These are phyloP conservation scores for Dermatemys mawii DNA, from an alignment of 2,113 vertebrate species.

Conservation along the genomic window DNA sequence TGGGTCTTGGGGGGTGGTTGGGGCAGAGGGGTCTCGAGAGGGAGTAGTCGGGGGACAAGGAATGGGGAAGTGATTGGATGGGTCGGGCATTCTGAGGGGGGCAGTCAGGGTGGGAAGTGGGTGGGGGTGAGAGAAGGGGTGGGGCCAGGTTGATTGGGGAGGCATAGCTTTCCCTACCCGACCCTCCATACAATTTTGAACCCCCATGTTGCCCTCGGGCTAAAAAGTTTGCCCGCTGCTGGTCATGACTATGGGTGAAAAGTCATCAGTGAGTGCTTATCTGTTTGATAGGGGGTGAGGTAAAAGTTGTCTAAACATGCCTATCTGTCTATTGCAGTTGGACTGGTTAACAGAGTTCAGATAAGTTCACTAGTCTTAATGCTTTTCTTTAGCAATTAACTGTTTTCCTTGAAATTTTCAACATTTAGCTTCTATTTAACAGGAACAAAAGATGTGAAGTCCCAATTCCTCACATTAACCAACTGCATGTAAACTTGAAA, in stretches of 20 bases:
- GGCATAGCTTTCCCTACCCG: too few species aligned
- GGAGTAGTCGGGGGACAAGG: too few species aligned
- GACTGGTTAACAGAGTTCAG: background rate
- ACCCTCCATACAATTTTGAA: too few species aligned
- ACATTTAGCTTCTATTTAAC: background rate
- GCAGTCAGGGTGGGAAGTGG: too few species aligned
- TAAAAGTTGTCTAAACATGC: background rate
- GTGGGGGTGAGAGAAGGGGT: too few species aligned
- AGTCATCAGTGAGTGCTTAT: background rate
- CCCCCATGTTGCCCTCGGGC: too few species aligned
- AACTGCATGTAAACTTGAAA: background rate
- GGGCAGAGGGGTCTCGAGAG: too few species aligned
- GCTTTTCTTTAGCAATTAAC: background rate
- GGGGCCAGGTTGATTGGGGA: too few species aligned
- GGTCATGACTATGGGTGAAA: background rate
- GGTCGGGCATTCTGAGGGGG: too few species aligned
- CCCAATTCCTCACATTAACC: background rate
- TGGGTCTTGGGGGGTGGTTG: too few species aligned
- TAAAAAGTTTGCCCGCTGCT: too few species aligned
- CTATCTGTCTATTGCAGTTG: background rate
- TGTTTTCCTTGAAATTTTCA: background rate
- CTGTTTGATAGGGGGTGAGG: background rate
- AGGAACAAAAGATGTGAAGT: background rate
- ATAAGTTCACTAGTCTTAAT: background rate
- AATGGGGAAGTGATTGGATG: too few species aligned